phyloP scores from a whole-genome alignment of 1,140 invertebrate genomes.

The Oedothorax gibbosus region DNA sequence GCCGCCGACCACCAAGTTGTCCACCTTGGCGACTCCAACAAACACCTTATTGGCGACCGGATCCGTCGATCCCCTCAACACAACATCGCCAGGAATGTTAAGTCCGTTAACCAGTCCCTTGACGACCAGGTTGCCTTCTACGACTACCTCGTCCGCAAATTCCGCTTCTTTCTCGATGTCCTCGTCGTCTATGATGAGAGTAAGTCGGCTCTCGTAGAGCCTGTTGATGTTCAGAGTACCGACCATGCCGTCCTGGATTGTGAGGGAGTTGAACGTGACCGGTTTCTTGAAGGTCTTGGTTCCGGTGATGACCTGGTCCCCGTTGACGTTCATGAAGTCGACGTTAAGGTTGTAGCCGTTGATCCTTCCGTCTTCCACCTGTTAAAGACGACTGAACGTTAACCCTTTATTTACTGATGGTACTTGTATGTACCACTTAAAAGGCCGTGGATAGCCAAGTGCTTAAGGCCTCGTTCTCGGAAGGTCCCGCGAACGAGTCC shows the following conservation, averaged over 20 bases:
- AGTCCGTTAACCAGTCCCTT: slow-evolving; percentile 26
- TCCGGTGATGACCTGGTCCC: slow-evolving; percentile 35
- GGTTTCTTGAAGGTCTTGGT: slow-evolving; percentile 24
- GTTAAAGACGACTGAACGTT: too few relatives aligned
- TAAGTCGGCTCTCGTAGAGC: slow-evolving; percentile 15
- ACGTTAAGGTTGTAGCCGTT: slow-evolving; percentile 30
- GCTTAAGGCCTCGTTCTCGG: too few relatives aligned
- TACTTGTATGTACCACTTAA: too few relatives aligned
- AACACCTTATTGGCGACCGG: slow-evolving; percentile 36
- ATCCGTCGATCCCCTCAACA: background rate
- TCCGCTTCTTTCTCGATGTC: slow-evolving; percentile 13
- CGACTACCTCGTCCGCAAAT: slow-evolving; percentile 32
- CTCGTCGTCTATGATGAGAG: slow-evolving; percentile 12
- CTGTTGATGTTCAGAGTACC: slow-evolving; percentile 1
- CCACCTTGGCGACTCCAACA: background rate
- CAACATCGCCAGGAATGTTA: slow-evolving; percentile 33
- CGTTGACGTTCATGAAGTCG: slow-evolving; percentile 42
- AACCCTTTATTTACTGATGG: too few relatives aligned
- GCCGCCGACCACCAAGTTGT: slow-evolving; percentile 20
- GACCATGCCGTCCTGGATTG: slow-evolving; percentile 25
- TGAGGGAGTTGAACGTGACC: slow-evolving; percentile 16
- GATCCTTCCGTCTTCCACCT: background rate
- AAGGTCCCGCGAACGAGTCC: too few relatives aligned
- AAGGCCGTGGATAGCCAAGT: too few relatives aligned
- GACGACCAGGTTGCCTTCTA: slow-evolving; percentile 31